Base-by-base conservation (phyloP, 2,797 vertebrate genomes). In the Hoplostethus mediterraneus region DNA sequence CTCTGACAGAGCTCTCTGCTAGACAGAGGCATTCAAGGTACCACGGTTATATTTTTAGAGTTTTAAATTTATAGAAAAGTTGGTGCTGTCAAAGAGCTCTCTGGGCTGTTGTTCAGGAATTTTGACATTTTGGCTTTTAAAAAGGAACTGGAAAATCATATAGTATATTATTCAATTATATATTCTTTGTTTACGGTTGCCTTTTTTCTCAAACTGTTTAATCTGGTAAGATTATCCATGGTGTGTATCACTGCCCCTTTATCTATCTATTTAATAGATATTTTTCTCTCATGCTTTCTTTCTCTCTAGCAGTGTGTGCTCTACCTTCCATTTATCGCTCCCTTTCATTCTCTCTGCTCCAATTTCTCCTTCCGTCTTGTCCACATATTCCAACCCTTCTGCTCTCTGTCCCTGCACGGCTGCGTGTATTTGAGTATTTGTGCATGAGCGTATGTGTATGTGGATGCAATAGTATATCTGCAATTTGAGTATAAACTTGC, bases 41-140 rank as follows among this genome's bases (percentile, higher is more conserved):
- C 60, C 61, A 28, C 13, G 14, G 48, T 77, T 59, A 75, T 73
- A 61, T 59, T 21, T 33, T 65, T 60, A 75, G 73, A 61, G 62
- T 21, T 33, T 65, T 60, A 42, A 14, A 72, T 38, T 31, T 40
- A 3, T 5, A 57, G 25, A 67, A 48, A 51, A 28, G 25, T 66
- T 30, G 11, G 5, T 11, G 38, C 60, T 60, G 58, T 36, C 51
- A 16, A 12, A 51, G 42, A 44, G 42, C 42, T 44, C 8, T 44
- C 42, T 44, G 42, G 9, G 42, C 42, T 13, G 3, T 44, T 44
- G 42, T 13, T 44, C 9, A 9, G 42, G 42, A 44, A 44, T 44
- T 44, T 44, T 44, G 42, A 9, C 12, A 21, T 21, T 21, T 21
- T 21, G 21, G 21, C 5, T 40, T 44, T 33, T 5, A 33, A 6